A percentile compares a stretch with the other conserved stretches of the same genome.
These are phyloP conservation scores for Noctua comes DNA, from an alignment of 2,888 invertebrate species.

Conservation along the genomic window DNA sequence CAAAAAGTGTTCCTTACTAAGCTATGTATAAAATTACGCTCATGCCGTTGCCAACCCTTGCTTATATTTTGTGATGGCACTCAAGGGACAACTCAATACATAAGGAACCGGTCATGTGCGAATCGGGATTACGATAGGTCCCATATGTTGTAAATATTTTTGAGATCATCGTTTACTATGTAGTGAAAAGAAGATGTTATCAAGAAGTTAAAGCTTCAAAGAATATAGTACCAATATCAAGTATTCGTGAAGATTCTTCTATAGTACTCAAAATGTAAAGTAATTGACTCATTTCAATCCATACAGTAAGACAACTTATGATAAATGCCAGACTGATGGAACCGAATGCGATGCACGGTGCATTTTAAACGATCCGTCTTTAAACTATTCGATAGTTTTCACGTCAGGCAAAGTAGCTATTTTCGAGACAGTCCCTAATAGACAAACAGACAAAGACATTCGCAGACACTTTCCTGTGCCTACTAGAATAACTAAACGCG, in stretches of 20 bases:
- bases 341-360: conserved; percentile 15
- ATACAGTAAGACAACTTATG: conserved; percentile 8
- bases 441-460: conserved; percentile 44
- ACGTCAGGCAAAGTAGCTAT: conserved; percentile 39
- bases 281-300: conserved; percentile 15
- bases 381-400: conserved; percentile 36
- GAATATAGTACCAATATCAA: background rate
- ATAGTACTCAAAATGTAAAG: background rate
- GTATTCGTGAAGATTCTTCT: background rate
- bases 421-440: conserved; percentile 26
- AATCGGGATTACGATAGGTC: conserved; percentile 68
- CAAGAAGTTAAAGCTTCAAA: conserved; percentile 22
- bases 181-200: conserved; percentile 46
- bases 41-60: conserved; percentile 63
- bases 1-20: conserved; percentile 59
- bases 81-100: conserved; percentile 69
- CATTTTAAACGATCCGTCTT: conserved; percentile 22
- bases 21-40: conserved; percentile 70
- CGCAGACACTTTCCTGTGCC: conserved; percentile 48
- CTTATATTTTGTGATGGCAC: conserved; percentile 67
- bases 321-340: conserved; percentile 25
- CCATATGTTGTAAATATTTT: conserved; percentile 67
- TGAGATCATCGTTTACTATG: conserved; percentile 62
- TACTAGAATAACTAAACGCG: conserved; percentile 52
- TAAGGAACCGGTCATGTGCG: conserved; percentile 70